Base-by-base conservation (phyloP, 2,797 vertebrate genomes). In the Decapterus maruadsi region DNA sequence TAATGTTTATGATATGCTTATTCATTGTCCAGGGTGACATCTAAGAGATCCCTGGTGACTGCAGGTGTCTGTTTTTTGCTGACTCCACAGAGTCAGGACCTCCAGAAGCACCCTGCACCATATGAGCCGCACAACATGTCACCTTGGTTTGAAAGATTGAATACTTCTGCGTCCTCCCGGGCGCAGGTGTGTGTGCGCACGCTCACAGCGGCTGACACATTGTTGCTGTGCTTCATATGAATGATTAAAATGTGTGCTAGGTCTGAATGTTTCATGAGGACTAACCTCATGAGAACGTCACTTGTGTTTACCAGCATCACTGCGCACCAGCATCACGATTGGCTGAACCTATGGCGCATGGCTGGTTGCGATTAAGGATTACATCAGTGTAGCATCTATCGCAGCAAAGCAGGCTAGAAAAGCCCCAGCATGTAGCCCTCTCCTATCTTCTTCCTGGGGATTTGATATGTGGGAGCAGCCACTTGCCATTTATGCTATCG, bases 161-260 rank as follows among this genome's bases (percentile, higher is more conserved):
- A 50, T 61, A 46, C 22, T 1, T 65, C 10, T 72, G 36, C 66
- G 38, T 61, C 40, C 36, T 16, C 72, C 19, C 22, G 51, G 36
- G 51, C 75, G 46, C 62, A 71, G 51, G 80, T 85, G 76, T 70
- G 16, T 48, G 80, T 81, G 75, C 70, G 77, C 68, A 69, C 60
- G 48, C 75, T 83, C 43, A 11, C 26, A 73, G 48, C 2, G 40
- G 53, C 83, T 72, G 75, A 67, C 75, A 78, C 72, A 70, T 86
- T 90, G 89, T 90, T 90, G 85, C 89, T 83, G 38, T 73, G 68
- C 75, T 62, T 77, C 36, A 65, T 88, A 91, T 93, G 74, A 94
- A 93, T 91, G 86, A 93, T 93, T 93, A 87, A 94, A 95, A 93
- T 91, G 85, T 93, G 88, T 93, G 93, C 82, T 87, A 86, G 50